Conservation (phyloP, 2,888 invertebrate species). For the Herminia tarsipennalis region DNA sequence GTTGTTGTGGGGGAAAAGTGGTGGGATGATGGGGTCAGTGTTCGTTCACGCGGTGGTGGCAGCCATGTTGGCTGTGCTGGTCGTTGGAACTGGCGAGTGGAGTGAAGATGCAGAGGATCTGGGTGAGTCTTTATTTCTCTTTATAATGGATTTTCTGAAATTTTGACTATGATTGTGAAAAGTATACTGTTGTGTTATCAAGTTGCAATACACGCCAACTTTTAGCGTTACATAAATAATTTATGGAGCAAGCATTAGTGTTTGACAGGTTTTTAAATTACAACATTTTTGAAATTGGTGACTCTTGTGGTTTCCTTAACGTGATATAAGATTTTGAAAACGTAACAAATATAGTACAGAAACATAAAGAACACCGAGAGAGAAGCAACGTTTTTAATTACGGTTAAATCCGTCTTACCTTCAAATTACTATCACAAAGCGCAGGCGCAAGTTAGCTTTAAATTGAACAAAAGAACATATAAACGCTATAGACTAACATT, state of each 20-base stretch:
- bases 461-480: neutral
- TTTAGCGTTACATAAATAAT: neutral
- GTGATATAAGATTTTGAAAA: too few relatives aligned
- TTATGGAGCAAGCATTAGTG: too few relatives aligned
- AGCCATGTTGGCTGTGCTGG: slow-evolving; percentile 59
- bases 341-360: too few relatives aligned
- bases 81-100: slow-evolving; percentile 77
- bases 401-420: neutral
- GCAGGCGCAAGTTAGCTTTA: neutral
- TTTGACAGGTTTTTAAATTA: too few relatives aligned
- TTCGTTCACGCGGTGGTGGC: slow-evolving; percentile 56
- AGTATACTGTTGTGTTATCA: neutral
- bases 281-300: too few relatives aligned
- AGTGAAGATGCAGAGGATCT: slow-evolving; percentile 81
- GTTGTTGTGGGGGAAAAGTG: slow-evolving; percentile 42
- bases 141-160: neutral
- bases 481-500: too few relatives aligned
- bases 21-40: slow-evolving; percentile 52
- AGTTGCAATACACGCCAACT: too few relatives aligned
- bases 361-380: too few relatives aligned
- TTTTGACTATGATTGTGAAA: neutral
- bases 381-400: too few relatives aligned
- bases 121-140: slow-evolving; percentile 58
- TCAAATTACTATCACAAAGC: neutral
- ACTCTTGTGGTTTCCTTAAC: too few relatives aligned